Percentiles rank a stretch among this genome's conserved stretches.
phyloP scores from a whole-genome alignment of 2,797 vertebrate genomes.

The Tokudaia muenninki region DNA sequence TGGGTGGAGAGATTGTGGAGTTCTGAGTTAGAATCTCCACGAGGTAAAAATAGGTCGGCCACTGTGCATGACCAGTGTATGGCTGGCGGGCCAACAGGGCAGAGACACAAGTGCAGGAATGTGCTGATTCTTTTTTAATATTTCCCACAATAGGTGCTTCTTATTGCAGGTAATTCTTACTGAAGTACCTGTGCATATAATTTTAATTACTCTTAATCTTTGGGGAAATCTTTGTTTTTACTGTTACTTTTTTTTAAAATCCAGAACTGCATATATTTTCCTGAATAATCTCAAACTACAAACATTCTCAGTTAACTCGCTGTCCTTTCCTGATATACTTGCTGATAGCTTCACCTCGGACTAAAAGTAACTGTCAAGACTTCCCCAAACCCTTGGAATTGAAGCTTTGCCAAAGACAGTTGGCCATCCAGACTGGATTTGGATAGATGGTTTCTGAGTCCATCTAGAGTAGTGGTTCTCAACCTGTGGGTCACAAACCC shows the following conservation, averaged over 20 bases:
- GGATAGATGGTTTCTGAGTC: background rate
- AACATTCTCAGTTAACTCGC: background rate
- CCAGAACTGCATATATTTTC: background rate
- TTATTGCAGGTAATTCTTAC: too few relatives aligned
- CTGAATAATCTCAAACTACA: background rate
- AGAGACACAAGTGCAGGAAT: too few relatives aligned
- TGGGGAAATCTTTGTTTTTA: background rate
- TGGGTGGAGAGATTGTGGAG: too few relatives aligned
- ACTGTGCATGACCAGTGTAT: too few relatives aligned
- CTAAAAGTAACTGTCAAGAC: background rate
- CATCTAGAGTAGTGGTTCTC: too few relatives aligned
- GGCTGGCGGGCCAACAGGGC: too few relatives aligned
- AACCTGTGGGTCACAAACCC: too few relatives aligned
- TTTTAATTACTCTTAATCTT: constrained; percentile 1
- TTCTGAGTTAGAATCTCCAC: too few relatives aligned
- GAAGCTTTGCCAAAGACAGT: background rate
- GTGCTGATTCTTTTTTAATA: too few relatives aligned
- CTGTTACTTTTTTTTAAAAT: background rate
- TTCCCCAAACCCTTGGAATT: background rate
- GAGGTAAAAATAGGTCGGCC: too few relatives aligned
- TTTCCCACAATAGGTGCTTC: too few relatives aligned
- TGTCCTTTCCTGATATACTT: background rate
- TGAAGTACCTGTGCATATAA: background rate
- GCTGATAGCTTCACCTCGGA: background rate
- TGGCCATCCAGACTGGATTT: background rate